These are phyloP conservation scores for Catalaphyllia jardinei DNA, from an alignment of 64 coral and sea anemone species.

Conservation along the genomic window DNA sequence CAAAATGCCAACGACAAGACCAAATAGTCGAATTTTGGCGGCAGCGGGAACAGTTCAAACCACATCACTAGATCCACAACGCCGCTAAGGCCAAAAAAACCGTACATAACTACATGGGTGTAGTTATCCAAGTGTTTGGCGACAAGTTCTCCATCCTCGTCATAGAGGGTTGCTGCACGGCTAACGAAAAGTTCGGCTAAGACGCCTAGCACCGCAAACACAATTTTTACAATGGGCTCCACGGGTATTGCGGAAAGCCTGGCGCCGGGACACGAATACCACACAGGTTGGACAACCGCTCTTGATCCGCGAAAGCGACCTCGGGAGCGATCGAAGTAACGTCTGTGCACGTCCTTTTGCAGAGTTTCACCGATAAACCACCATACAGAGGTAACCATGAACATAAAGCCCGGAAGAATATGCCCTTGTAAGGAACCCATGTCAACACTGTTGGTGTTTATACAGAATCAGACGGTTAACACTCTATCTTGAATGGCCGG, in stretches of 20 bases:
- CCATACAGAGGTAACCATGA: conserved; percentile 50
- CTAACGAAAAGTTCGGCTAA: conserved; percentile 38
- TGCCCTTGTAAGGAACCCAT: conserved; percentile 74
- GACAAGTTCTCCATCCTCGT: conserved; percentile 54
- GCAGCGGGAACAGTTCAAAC: conserved; percentile 44
- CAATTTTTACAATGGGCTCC: conserved; percentile 68
- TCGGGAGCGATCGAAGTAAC: not conserved
- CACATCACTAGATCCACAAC: conserved; percentile 53
- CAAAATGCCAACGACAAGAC: conserved; percentile 67
- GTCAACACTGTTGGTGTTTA: not conserved
- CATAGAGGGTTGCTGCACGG: conserved; percentile 16
- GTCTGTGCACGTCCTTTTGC: not conserved
- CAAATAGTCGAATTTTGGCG: conserved; percentile 48
- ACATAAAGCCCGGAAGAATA: conserved; percentile 60
- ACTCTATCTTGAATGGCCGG: too few relatives aligned
- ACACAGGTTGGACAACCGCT: not conserved
- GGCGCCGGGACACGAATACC: not conserved
- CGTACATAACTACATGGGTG: conserved; percentile 79
- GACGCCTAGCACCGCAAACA: conserved; percentile 23
- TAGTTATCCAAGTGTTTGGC: conserved; percentile 60
- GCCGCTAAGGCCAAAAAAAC: conserved; percentile 80
- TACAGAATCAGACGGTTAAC: too few relatives aligned
- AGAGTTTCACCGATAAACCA: conserved; percentile 47
- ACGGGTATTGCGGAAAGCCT: conserved; percentile 44
- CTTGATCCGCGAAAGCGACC: not conserved